Evolutionary conservation across 64 coral and sea anemone species (phyloP), one percentile per base, ranked within the genome.

Genomic region (Dendronephthya gigantea): DNA sequence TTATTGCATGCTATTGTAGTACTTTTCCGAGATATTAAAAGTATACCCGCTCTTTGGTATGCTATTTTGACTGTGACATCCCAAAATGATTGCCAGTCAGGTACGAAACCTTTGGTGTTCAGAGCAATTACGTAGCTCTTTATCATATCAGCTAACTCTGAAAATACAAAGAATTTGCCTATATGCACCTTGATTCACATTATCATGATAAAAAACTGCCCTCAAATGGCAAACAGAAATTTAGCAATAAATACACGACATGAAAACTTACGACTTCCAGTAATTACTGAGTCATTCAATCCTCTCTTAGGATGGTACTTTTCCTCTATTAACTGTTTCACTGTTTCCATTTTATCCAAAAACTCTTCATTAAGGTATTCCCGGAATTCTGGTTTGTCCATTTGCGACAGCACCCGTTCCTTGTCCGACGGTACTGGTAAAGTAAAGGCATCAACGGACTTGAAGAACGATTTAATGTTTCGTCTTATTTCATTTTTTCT

Each of bases 61-160:
- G 72, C 72, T 9, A 79, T 79, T 35, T 79, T 79, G 6, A 79
- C 72, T 36, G 72, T 79, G 29, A 79, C 15, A 16, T 79, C 72
- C 72, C 72, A 79, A 79, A 33, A 9, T 36, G 72, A 79, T 79
- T 33, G 25, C 72, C 72, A 79, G 72, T 79, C 72, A 79, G 72
- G 72, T 36, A 79, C 36, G 22, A 36, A 79, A 19, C 72, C 72
- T 79, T 79, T 79, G 3, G 72, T 79, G 22, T 79, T 79, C 8
- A 79, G 29, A 17, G 72, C 72, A 19, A 36, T 34, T 12, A 29
- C 15, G 32, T 79, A 79, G 36, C 36, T 79, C 72, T 79, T 10
- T 2, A 79, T 12, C 72, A 79, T 79, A 34, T 79, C 72, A 5
- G 72, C 72, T 35, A 79, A 79, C 36, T 79, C 72, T 79, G 36